These are phyloP conservation scores for Dascyllus trimaculatus DNA, from an alignment of 2,113 vertebrate genomes.

Conservation along the genomic window DNA sequence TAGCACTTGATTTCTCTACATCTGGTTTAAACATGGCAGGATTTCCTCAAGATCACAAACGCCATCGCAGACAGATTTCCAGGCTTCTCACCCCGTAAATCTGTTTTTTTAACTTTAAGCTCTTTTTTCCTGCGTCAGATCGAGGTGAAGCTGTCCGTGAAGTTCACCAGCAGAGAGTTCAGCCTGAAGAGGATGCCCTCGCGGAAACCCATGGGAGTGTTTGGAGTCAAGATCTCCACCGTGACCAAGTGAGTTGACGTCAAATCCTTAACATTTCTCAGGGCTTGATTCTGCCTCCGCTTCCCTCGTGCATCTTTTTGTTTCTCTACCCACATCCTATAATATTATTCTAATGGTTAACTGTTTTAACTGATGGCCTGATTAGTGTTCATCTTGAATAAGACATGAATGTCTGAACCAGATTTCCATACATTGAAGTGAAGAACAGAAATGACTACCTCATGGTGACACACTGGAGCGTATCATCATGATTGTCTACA, in stretches of 20 bases:
- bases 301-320: not conserved
- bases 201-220: conserved; percentile 94
- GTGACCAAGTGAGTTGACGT: conserved; percentile 94
- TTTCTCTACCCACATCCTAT: not conserved
- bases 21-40: conserved; percentile 26
- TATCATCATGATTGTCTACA: no score
- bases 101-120: not conserved
- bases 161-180: conserved; percentile 97
- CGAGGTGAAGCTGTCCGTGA: conserved; percentile 96
- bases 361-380: no score
- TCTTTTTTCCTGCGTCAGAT: conserved; percentile 82
- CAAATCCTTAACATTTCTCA: not conserved
- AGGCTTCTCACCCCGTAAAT: conserved; percentile 22
- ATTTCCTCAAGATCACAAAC: conserved; percentile 33
- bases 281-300: not conserved
- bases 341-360: not conserved
- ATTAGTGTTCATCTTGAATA: no score
- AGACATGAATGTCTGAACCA: no score
- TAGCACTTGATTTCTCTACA: conserved; percentile 17
- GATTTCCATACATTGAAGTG: no score
- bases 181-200: conserved; percentile 96
- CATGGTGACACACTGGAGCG: no score
- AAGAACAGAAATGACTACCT: no score
- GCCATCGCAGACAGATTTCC: conserved; percentile 16
- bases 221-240: conserved; percentile 94